A percentile compares a stretch with the other conserved stretches of the same genome.
These are phyloP conservation scores for Portunus trituberculatus DNA, from an alignment of 1,140 invertebrate species.

Conservation along the genomic window DNA sequence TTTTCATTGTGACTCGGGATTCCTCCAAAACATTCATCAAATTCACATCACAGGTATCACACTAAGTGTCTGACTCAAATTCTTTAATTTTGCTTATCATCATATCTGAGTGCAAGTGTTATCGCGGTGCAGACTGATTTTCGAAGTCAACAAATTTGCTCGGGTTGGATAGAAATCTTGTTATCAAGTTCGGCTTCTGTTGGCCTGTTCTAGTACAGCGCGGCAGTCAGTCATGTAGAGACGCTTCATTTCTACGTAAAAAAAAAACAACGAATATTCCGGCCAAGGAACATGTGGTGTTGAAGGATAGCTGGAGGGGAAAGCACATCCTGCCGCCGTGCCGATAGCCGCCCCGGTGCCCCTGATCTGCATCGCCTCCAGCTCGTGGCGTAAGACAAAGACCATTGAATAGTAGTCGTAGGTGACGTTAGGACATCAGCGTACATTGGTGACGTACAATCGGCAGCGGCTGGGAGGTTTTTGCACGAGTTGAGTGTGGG, in stretches of 20 bases:
- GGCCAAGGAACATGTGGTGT: neutral
- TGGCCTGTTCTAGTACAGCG: neutral
- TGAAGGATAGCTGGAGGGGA: slow-evolving; percentile 22
- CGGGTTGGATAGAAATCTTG: neutral
- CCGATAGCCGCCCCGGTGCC: neutral
- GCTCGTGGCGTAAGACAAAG: slow-evolving; percentile 49
- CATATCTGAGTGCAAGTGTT: neutral
- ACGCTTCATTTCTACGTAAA: neutral
- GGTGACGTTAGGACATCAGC: slow-evolving; percentile 39
- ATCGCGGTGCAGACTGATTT: neutral
- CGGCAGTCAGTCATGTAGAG: neutral
- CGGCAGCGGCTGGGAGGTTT: slow-evolving; percentile 21
- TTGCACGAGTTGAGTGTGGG: slow-evolving; percentile 23
- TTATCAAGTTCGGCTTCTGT: neutral
- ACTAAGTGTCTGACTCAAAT: neutral
- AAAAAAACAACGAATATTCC: neutral
- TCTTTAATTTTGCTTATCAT: neutral
- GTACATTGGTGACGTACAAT: slow-evolving; percentile 37
- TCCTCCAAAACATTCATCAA: neutral
- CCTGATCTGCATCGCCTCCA: neutral
- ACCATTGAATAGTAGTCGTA: neutral
- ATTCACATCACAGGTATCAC: neutral
- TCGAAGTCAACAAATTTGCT: neutral
- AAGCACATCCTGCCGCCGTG: slow-evolving; percentile 47
- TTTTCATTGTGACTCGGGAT: neutral